Evolutionary conservation across 2,113 vertebrate species (phyloP).

Genomic region (Phyllostomus hastatus): DNA sequence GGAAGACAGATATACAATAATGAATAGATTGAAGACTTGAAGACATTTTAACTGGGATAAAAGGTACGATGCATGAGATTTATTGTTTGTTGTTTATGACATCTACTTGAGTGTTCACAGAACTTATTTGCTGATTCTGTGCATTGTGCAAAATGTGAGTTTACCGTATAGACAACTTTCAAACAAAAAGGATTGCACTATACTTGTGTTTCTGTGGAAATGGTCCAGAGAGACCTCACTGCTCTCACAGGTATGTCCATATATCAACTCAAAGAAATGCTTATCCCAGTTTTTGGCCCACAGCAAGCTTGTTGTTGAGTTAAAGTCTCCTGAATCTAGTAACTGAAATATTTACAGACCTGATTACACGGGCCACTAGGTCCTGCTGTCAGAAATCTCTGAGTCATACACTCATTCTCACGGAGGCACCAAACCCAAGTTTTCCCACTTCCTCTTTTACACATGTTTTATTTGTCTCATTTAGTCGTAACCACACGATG

Average conservation of each 20-base stretch:
- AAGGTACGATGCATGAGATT: neutral
- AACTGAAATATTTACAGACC: neutral
- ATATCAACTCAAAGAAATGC: neutral
- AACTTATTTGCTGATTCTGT: neutral
- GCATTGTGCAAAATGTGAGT: neutral
- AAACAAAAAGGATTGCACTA: neutral
- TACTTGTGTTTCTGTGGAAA: neutral
- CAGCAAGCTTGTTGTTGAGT: neutral
- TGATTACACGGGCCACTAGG: neutral
- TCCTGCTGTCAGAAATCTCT: slow-evolving; percentile 29
- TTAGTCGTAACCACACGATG: neutral
- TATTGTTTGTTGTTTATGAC: neutral
- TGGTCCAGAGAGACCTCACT: neutral
- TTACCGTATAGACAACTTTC: neutral
- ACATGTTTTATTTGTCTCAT: slow-evolving; percentile 30
- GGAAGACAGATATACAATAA: neutral
- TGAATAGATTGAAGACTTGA: neutral
- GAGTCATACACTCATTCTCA: slow-evolving; percentile 47
- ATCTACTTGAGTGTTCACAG: neutral
- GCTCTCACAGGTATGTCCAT: neutral
- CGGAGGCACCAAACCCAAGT: neutral
- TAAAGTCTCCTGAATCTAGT: neutral
- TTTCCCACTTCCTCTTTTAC: slow-evolving; percentile 44
- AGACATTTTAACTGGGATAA: neutral
- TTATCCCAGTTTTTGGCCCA: neutral